Evolutionary conservation across 1,140 invertebrate species (phyloP).

Genomic region (Oncopeltus fasciatus): DNA sequence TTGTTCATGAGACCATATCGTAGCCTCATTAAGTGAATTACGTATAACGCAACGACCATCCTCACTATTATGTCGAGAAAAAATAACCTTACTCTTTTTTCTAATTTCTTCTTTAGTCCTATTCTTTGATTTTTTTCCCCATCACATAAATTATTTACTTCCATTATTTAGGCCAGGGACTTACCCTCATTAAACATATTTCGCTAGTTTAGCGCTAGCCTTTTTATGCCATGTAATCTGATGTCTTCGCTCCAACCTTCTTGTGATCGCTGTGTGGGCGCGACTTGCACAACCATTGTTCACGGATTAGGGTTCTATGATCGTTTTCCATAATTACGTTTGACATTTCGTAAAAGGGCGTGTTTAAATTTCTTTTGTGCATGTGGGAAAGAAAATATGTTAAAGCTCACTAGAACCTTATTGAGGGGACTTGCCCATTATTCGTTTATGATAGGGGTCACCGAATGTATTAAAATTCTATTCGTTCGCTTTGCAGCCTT

Average conservation of each 20-base stretch:
- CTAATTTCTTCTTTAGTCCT: not conserved
- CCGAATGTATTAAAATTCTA: no score
- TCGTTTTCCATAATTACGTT: not conserved
- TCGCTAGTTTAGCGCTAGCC: not conserved
- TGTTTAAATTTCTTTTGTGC: no score
- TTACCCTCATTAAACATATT: not conserved
- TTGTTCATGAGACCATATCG: constrained; percentile 12
- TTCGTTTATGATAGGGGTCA: no score
- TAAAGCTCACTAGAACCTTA: no score
- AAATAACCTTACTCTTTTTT: not conserved
- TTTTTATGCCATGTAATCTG: not conserved
- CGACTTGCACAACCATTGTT: no score
- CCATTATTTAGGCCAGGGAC: not conserved
- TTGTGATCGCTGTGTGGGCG: not conserved
- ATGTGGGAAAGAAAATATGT: no score
- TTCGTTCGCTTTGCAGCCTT: no score
- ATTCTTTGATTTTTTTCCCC: not conserved
- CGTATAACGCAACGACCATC: not conserved
- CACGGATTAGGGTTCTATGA: not conserved
- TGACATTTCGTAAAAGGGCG: not conserved
- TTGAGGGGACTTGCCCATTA: no score
- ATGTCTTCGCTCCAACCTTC: not conserved
- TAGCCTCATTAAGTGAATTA: not conserved
- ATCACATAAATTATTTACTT: not conserved
- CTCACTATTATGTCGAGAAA: not conserved